Percentiles rank a stretch among this genome's conserved stretches.
These are phyloP conservation scores for Danio albolineatus DNA, from an alignment of 2,797 vertebrate species.

Conservation along the genomic window DNA sequence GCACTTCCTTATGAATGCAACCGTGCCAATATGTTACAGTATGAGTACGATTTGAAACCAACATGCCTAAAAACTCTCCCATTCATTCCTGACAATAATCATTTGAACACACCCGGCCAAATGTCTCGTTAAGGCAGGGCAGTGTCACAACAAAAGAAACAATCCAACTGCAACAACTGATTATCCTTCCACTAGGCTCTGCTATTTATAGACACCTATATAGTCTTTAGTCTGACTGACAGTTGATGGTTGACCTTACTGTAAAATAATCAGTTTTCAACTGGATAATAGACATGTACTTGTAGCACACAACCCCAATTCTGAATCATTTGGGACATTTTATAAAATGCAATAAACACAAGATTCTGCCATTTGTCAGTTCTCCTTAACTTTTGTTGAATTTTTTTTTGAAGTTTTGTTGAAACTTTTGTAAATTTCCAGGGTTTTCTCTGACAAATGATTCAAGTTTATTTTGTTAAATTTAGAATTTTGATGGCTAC, in stretches of 20 bases:
- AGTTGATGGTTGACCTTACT: constrained; percentile 4
- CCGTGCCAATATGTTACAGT: background rate
- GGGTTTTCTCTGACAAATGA: too few species aligned
- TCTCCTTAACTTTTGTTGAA: too few species aligned
- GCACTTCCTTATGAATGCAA: background rate
- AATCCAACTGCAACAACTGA: constrained; percentile 44
- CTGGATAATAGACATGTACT: background rate
- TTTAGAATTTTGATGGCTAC: too few species aligned
- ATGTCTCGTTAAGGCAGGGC: constrained; percentile 41
- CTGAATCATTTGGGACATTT: too few species aligned
- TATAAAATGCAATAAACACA: too few species aligned
- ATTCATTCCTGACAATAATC: constrained; percentile 16
- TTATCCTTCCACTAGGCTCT: constrained; percentile 27
- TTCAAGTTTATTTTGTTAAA: too few species aligned
- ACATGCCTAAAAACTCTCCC: constrained; percentile 29
- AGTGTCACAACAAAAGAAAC: constrained; percentile 46
- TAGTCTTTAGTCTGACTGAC: constrained; percentile 8
- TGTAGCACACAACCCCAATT: background rate
- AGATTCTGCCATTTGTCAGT: too few species aligned
- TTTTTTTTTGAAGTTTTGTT: too few species aligned
- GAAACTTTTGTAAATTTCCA: too few species aligned
- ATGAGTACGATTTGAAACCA: background rate
- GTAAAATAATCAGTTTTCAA: background rate
- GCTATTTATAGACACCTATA: constrained; percentile 31
- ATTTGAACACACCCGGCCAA: constrained; percentile 43